Base-by-base conservation (phyloP, 2,113 vertebrate genomes). In the Camelus dromedarius region DNA sequence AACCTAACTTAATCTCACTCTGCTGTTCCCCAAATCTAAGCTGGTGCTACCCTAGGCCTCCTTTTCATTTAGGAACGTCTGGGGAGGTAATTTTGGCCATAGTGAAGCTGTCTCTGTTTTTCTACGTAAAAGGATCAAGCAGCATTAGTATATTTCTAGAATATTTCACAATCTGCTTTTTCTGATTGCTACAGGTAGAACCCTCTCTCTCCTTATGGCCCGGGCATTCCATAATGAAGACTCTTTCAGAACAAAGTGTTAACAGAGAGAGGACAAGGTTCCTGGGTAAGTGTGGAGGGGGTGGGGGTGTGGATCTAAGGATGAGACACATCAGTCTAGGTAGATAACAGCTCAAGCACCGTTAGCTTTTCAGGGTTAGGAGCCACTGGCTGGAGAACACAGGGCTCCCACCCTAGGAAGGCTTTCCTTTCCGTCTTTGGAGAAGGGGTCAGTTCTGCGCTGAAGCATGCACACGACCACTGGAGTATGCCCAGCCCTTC, bases 401-500 rank as follows among this genome's bases (percentile, higher is more conserved):
- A 76, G 26, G 73, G 11, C 28, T 35, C 42, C 32, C 1, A 77
- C 1, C 3, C 2, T 46, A 77, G 32, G 28, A 75, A 67, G 24
- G 16, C 20, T 1, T 46, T 13, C 35, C 20, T 1, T 46, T 13
- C 35, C 13, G 30, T n/a, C 42, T 52, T 60, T 79, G 10, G n/a
- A 56, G 26, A 62, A 67, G 50, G 18, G 18, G 46, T 10, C 50
- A n/a, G 32, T 52, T 72, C 70, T 67, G 18, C 32, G 32, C 26
- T 58, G 24, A 1, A 12, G 0, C 50, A 60, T 2, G 1, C 2
- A 2, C 18, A 13, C 6, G 6, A 46, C 42, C 67, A 38, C 14
- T 14, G 58, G 26, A 35, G 18, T 3, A 42, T 8, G 30, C 15
- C 16, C 4, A 18, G 32, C 3, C 4, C 42, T 82, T 58, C 38